Percentiles rank a stretch among this genome's conserved stretches.
These are phyloP conservation scores for Lasioglossum calceatum DNA, from an alignment of 2,888 invertebrate genomes.

Conservation along the genomic window DNA sequence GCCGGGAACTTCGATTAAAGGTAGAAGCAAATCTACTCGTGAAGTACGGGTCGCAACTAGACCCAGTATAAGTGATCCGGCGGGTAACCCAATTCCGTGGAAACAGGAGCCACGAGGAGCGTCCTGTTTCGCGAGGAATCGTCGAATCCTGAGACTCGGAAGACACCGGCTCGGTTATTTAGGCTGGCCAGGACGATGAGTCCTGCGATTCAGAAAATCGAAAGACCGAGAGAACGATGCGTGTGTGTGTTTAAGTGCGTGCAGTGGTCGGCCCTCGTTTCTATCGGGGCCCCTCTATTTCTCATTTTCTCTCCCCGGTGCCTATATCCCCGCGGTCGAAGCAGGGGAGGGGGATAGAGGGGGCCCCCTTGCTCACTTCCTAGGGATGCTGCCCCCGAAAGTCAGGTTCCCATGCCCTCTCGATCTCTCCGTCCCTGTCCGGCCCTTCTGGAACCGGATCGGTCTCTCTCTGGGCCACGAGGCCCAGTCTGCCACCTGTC, in stretches of 20 bases:
- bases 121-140: neutral
- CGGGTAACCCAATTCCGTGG: constrained; percentile 12
- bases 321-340: neutral
- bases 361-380: constrained; percentile 77
- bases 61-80: neutral
- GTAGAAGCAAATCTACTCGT: too few relatives aligned
- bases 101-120: constrained; percentile 7
- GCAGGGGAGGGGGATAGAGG: constrained; percentile 21
- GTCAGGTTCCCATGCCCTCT: constrained; percentile 84
- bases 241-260: constrained; percentile 53
- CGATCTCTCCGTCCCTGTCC: constrained; percentile 56
- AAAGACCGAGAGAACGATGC: constrained; percentile 7
- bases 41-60: neutral
- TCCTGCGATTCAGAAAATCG: constrained; percentile 30
- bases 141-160: neutral
- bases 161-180: constrained; percentile 60
- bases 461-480: constrained; percentile 63
- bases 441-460: constrained; percentile 40
- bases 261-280: constrained; percentile 46
- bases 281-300: constrained; percentile 68
- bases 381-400: constrained; percentile 84
- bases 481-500: constrained; percentile 83
- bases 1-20: neutral
- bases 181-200: constrained; percentile 67
- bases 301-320: constrained; percentile 68